Percentiles rank a stretch among this genome's conserved stretches.
Conservation (phyloP, 2,113 vertebrate genomes). For the Spea bombifrons region DNA sequence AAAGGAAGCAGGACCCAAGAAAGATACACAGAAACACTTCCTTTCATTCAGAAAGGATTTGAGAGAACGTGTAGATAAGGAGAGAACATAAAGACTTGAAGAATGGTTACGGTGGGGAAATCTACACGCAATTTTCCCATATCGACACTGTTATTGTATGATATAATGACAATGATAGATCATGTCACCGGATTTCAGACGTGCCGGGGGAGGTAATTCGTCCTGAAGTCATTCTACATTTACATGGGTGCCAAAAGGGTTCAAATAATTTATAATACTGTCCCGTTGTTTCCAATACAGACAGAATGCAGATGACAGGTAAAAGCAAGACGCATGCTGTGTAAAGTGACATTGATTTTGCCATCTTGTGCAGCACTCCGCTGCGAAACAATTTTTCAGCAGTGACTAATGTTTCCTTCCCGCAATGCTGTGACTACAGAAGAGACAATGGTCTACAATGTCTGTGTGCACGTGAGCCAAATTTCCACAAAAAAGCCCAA, state of each 20-base stretch:
- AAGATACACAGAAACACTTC: conserved; percentile 48
- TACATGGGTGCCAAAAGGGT: not conserved
- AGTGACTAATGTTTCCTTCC: not conserved
- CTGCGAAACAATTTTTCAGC: not conserved
- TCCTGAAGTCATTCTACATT: conserved; percentile 11
- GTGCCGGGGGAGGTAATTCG: conserved; percentile 9
- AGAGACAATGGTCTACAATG: not conserved
- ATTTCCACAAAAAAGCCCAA: not conserved
- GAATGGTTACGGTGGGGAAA: conserved; percentile 29
- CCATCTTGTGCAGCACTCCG: not conserved
- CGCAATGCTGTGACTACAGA: not conserved
- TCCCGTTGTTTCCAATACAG: not conserved
- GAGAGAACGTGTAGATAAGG: conserved; percentile 52
- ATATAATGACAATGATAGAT: conserved; percentile 28
- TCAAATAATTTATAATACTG: not conserved
- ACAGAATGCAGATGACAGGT: not conserved
- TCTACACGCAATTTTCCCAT: conserved; percentile 26
- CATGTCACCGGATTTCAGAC: not conserved
- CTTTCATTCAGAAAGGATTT: conserved; percentile 54
- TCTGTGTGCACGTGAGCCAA: not conserved
- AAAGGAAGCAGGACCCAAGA: conserved; percentile 26
- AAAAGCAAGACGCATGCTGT: not conserved
- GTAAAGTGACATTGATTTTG: conserved; percentile 25
- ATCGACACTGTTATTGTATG: conserved; percentile 39
- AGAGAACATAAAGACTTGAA: conserved; percentile 43